Percentiles rank a stretch among this genome's conserved stretches.
phyloP scores from a whole-genome alignment of 2,113 vertebrate genomes.

The Plecotus auritus region DNA sequence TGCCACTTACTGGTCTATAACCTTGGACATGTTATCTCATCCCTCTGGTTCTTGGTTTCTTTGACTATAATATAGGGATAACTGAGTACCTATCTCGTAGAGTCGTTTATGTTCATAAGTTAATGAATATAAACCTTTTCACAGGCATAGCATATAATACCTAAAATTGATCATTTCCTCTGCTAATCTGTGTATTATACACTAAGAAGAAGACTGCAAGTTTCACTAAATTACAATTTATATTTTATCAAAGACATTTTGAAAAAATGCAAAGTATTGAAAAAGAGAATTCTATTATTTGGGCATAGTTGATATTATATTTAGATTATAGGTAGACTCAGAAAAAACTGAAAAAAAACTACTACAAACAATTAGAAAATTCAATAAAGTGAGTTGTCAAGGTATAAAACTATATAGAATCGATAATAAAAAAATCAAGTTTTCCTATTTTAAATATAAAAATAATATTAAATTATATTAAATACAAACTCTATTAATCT shows the following conservation, averaged over 20 bases:
- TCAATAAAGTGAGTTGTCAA: background rate
- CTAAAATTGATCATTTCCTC: background rate
- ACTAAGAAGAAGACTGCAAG: background rate
- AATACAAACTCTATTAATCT: background rate
- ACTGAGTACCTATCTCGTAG: background rate
- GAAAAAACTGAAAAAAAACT: background rate
- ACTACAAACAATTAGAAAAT: background rate
- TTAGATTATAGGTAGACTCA: slow-evolving; percentile 1
- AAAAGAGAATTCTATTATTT: background rate
- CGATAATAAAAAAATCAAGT: background rate
- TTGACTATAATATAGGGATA: background rate
- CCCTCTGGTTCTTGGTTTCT: background rate
- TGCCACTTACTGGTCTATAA: background rate
- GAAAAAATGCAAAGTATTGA: background rate
- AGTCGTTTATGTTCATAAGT: background rate
- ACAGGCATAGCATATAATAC: background rate
- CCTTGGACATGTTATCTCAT: background rate
- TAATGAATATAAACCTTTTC: background rate
- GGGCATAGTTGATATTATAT: background rate
- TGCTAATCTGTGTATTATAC: background rate
- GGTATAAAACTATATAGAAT: background rate
- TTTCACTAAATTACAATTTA: background rate
- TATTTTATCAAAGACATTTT: background rate
- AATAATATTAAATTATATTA: background rate
- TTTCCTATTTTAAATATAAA: background rate